phyloP scores from a whole-genome alignment of 2,797 vertebrate genomes.

The Anniella stebbinsi region DNA sequence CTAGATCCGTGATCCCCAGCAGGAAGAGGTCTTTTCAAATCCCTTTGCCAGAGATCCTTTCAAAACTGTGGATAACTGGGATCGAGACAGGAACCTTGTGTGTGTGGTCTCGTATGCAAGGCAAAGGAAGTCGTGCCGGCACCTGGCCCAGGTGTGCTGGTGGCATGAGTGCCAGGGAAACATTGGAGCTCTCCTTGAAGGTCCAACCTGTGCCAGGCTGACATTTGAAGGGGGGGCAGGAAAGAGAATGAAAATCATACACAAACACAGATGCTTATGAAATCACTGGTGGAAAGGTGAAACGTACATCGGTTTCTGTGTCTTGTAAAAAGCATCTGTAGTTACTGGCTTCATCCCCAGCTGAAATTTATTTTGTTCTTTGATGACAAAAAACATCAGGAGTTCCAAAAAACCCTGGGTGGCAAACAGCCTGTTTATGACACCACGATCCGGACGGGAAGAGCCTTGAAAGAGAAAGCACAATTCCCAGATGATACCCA shows the following conservation, averaged over 20 bases:
- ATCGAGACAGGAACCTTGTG: not conserved
- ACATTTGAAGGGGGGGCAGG: too few species aligned
- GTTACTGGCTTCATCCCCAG: too few species aligned
- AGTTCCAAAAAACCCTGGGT: conserved; percentile 96
- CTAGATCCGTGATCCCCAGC: not conserved
- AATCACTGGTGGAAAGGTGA: not conserved
- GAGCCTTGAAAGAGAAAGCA: conserved; percentile 95
- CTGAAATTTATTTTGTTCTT: not conserved
- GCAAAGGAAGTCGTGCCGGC: too few species aligned
- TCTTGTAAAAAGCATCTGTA: not conserved
- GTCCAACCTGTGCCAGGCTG: not conserved
- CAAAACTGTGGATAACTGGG: not conserved
- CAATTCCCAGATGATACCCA: conserved; percentile 91
- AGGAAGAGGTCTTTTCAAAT: not conserved
- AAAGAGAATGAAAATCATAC: not conserved
- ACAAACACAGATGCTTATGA: not conserved
- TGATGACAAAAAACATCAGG: conserved; percentile 77
- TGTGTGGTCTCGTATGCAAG: not conserved
- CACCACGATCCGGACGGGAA: conserved; percentile 94
- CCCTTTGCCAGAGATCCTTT: not conserved
- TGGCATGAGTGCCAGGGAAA: not conserved
- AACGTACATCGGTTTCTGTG: rapidly evolving
- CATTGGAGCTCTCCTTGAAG: not conserved
- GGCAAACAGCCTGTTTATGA: conserved; percentile 98
- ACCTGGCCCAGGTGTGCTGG: not conserved